Evolutionary conservation across 2,113 vertebrate species (phyloP), one percentile per base, ranked within the genome.

Genomic region (Peucedramus taeniatus): DNA sequence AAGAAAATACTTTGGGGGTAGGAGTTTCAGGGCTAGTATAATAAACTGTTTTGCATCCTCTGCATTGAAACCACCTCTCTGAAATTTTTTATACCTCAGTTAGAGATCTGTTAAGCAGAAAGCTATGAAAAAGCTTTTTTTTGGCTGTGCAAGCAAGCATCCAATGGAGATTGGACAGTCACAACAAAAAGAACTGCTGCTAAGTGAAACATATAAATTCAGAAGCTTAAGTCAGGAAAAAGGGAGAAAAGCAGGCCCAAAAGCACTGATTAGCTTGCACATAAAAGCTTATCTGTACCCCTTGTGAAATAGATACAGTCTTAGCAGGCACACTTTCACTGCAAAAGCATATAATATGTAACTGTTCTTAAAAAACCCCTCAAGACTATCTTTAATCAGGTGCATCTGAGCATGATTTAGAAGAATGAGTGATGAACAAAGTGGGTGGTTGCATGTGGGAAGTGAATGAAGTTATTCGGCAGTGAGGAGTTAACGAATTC

Each of bases 371-470:
- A 83, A 80, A 93, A 78, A 20, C 0, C 9, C 60, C 72, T 44
- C 28, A 80, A 44, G 44, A 64, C 49, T 80, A 28, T 71, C 68
- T 89, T 96, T 81, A 89, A 93, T 69, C n/a, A 83, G 54, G 39
- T 80, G 60, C 82, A 88, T 93, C 71, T 93, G 76, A 92, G 35
- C 49, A 83, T 93, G 80, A 78, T 71, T 92, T 94, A 78, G 84
- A 93, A 81, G 47, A 95, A 89, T 44, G 47, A 94, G 35, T 60
- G 90, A 93, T 54, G 83, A 80, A 63, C 31, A 86, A n/a, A 81
- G 93, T 94, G 92, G 85, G 94, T 90, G 92, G 76, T 8, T 84
- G 47, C 40, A 81, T 27, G 90, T 97, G 90, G 93, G 96, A 94
- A 93, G 93, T 75, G 79, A 95, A 82, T 75, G 47, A 57, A 90